Conservation (phyloP, 1,140 invertebrate genomes). For the Bursaphelenchus mucronatus region DNA sequence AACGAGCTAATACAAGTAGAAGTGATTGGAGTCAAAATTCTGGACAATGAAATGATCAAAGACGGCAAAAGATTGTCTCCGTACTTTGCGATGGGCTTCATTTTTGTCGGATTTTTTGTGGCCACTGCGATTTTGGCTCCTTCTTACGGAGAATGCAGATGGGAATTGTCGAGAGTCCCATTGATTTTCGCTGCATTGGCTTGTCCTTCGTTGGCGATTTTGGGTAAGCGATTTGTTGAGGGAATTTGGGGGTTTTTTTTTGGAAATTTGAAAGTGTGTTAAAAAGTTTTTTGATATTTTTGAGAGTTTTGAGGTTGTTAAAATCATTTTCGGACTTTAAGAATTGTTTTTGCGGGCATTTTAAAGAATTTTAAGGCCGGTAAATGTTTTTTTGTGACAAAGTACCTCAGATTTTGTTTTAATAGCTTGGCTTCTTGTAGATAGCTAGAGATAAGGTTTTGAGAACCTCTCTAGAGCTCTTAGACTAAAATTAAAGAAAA, state of each 20-base stretch:
- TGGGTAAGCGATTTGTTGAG: no score
- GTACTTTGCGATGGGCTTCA: conserved; percentile 52
- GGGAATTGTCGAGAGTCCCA: conserved; percentile 18
- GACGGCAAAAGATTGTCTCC: conserved; percentile 51
- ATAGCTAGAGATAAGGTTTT: no score
- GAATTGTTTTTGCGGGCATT: no score
- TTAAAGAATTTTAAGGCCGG: no score
- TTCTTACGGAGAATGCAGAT: conserved; percentile 15
- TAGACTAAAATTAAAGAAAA: background rate
- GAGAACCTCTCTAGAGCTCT: no score
- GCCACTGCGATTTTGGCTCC: conserved; percentile 12
- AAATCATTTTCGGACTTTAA: no score
- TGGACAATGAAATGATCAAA: conserved; percentile 54
- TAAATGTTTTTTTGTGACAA: no score
- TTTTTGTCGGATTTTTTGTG: conserved; percentile 46
- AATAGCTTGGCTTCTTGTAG: no score
- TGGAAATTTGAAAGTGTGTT: conserved; percentile 1
- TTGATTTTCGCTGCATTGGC: conserved; percentile 13
- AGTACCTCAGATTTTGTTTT: no score
- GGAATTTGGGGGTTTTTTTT: conserved; percentile 1
- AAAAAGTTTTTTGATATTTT: no score
- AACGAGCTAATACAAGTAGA: conserved; percentile 35
- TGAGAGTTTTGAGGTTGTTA: no score
- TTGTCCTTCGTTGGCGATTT: conserved; percentile 11
- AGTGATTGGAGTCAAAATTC: conserved; percentile 49